phyloP scores from a whole-genome alignment of 1,140 invertebrate genomes.

The Tetramorium simillimum region DNA sequence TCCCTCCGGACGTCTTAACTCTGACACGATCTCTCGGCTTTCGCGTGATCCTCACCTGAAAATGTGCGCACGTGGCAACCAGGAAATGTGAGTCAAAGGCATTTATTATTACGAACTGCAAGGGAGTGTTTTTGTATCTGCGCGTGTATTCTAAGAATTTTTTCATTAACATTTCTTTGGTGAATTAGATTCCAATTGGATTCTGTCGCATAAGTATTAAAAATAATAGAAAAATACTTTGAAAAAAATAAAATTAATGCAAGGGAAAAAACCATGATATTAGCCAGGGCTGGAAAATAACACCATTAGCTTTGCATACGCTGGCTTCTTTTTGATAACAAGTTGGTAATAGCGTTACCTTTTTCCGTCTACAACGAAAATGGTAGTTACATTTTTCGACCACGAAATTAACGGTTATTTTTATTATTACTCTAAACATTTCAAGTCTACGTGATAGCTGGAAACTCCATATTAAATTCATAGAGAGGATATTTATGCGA shows the following conservation, averaged over 20 bases:
- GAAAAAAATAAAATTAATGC: background rate
- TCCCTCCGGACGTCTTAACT: conserved; percentile 12
- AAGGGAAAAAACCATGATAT: background rate
- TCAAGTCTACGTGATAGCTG: background rate
- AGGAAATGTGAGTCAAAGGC: background rate
- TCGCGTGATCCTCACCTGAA: background rate
- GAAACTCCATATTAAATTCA: background rate
- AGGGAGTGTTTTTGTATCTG: background rate
- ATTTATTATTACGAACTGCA: background rate
- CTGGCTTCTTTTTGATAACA: background rate
- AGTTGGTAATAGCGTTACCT: background rate
- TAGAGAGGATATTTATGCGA: background rate
- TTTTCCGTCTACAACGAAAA: background rate
- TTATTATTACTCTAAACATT: background rate
- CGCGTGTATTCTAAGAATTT: background rate
- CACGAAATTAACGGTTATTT: background rate
- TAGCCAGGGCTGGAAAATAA: background rate
- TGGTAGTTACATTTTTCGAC: background rate
- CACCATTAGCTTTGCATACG: background rate
- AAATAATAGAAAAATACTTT: background rate
- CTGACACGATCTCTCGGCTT: conserved; percentile 15
- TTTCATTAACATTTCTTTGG: background rate
- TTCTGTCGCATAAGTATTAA: background rate
- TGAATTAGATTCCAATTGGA: background rate
- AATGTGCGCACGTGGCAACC: background rate